Base-by-base conservation (phyloP, 2,888 invertebrate species). In the Carcina quercana region DNA sequence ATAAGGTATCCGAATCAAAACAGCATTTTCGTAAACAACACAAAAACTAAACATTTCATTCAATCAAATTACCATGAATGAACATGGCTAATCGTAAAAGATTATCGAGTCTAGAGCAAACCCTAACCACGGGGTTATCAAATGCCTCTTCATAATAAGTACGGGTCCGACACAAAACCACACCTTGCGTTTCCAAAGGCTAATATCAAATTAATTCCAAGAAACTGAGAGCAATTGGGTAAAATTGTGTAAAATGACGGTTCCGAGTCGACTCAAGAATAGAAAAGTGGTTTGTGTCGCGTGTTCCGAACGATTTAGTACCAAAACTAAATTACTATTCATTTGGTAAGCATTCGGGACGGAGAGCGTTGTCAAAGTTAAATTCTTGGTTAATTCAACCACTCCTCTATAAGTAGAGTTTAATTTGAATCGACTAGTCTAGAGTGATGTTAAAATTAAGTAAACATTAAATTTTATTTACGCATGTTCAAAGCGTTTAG, bases 221-320 rank as follows among this genome's bases (percentile, higher is more conserved):
- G 83, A 83, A n/a, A 83, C 71, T 54, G 65, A 72, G 73, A 79
- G 80, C 79, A 73, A 80, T 80, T 76, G 76, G 71, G 75, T 82
- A 76, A 80, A 83, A 82, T 83, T 80, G 80, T 78, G 78, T 82
- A 79, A 82, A 83, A 83, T 82, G 82, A 80, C 71, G 78, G 82
- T 73, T 75, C 68, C 55, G 68, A 74, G 59, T 70, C 69, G 62
- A 70, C 56, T 73, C 50, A 58, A 70, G 75, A 79, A 82, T 82
- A 83, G 83, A 78, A 82, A 82, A 82, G 83, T 79, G 80, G 80
- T 69, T 71, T 56, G 68, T 83, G 83, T 83, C 83, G 83, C 83
- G 83, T 83, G 83, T 80, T 79, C 53, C 50, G 50, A 82, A 74
- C 82, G 78, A 82, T 83, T 83, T 82, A 79, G 82, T 80, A 68